Conservation (phyloP, 2,113 vertebrate species). For the Mus pahari region DNA sequence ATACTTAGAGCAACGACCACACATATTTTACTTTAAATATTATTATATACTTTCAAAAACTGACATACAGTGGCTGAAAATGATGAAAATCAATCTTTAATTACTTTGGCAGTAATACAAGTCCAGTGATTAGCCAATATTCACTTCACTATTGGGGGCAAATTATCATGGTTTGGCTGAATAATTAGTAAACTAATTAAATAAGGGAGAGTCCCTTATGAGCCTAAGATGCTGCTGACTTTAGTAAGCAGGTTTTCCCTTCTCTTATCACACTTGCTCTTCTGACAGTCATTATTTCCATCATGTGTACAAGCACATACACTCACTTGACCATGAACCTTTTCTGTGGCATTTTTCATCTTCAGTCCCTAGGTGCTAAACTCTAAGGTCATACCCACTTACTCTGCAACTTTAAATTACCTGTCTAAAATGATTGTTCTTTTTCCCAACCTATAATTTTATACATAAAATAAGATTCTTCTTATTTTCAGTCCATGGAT, state of each 20-base stretch:
- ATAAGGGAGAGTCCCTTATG: not conserved
- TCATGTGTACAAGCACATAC: not conserved
- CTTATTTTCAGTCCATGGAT: not conserved
- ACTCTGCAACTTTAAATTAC: not conserved
- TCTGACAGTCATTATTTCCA: not conserved
- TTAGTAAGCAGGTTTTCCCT: not conserved
- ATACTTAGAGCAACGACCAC: not conserved
- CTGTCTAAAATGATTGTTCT: not conserved
- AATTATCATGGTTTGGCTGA: not conserved
- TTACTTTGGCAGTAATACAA: not conserved
- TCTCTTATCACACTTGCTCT: not conserved
- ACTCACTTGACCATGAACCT: not conserved
- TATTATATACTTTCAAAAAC: not conserved
- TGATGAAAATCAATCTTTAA: not conserved
- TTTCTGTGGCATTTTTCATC: fast-evolving
- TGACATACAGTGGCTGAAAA: not conserved
- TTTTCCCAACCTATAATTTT: not conserved
- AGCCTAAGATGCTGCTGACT: not conserved
- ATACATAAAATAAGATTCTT: fast-evolving
- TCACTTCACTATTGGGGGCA: not conserved
- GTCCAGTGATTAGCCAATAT: not conserved
- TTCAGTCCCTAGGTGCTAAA: not conserved
- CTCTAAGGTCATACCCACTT: not conserved
- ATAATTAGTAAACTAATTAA: constrained; percentile 23
- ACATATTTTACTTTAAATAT: not conserved